Percentiles rank a stretch among this genome's conserved stretches.
Conservation (phyloP, 2,797 vertebrate genomes). For the Sebastes ruberrimus region DNA sequence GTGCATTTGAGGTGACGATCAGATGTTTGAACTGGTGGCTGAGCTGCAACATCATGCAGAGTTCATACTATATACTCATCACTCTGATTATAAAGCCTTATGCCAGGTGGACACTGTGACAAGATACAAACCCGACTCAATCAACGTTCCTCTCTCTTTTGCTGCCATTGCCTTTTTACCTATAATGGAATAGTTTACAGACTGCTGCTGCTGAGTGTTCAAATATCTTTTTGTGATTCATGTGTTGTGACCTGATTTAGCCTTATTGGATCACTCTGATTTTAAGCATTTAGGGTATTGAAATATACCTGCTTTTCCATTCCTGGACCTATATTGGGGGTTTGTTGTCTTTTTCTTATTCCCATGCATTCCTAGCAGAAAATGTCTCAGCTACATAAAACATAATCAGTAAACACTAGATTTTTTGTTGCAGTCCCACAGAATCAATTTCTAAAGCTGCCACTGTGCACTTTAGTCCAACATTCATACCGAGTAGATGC, state of each 20-base stretch:
- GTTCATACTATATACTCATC: neutral
- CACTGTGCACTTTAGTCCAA: neutral
- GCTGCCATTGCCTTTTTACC: neutral
- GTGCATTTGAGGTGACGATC: neutral
- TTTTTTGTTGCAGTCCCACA: neutral
- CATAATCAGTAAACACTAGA: neutral
- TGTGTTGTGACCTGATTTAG: neutral
- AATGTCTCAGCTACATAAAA: neutral
- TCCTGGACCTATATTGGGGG: neutral
- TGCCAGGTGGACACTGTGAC: neutral
- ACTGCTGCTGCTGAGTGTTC: neutral
- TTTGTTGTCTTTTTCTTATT: neutral
- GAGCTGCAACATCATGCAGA: neutral
- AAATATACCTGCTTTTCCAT: neutral
- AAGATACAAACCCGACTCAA: no score
- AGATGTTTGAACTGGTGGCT: neutral
- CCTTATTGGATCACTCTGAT: neutral
- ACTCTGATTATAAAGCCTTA: neutral
- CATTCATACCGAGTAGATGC: neutral
- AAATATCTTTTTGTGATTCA: neutral
- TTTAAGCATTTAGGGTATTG: neutral
- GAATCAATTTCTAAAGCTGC: neutral
- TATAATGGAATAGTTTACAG: neutral
- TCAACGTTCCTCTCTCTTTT: neutral
- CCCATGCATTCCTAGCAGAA: neutral